Evolutionary conservation across 2,113 vertebrate species (phyloP), one percentile per base, ranked within the genome.

Genomic region (Ammodytes dubius): DNA sequence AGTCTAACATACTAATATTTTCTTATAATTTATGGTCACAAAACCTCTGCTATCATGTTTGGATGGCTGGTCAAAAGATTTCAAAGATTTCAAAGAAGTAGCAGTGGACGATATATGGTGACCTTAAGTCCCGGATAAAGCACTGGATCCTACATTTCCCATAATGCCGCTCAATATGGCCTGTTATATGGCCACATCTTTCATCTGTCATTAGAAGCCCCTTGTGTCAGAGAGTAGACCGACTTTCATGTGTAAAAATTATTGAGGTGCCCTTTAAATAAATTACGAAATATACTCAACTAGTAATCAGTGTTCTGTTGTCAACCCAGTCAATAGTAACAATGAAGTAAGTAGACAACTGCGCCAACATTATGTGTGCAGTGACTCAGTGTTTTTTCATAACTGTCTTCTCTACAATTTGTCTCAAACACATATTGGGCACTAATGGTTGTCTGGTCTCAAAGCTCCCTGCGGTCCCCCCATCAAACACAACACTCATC

Each of bases 391-490:
- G 27, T n/a, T 15, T 45, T 52, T 56, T 35, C 49, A 69, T 64
- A 45, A 43, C 40, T 11, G 13, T 37, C 47, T 68, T 76, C 42
- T 46, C 15, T n/a, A 76, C 40, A 17, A 6, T 47, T 19, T 37
- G 12, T 66, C 6, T 19, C 45, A 52, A 74, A 40, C 11, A 60
- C 50, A 60, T 45, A 74, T 52, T 57, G 76, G 11, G 37, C 61
- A 61, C 64, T 68, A 75, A 67, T 50, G 61, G 43, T 4, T 19
- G 15, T 43, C 54, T 66, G 53, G 64, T 52, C 67, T 71, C 81
- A 74, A 53, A 46, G 56, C n/a, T 53, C 56, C 17, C 74, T 40
- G 19, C 10, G 49, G 63, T 49, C 46, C 35, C 27, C 9, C 8
- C 4, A 57, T 72, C 42, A 4, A 45, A 67, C 27, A 81, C 39